These are phyloP conservation scores for Mormyrus hasselquistii DNA, from an alignment of 2,797 vertebrate species.

Conservation along the genomic window DNA sequence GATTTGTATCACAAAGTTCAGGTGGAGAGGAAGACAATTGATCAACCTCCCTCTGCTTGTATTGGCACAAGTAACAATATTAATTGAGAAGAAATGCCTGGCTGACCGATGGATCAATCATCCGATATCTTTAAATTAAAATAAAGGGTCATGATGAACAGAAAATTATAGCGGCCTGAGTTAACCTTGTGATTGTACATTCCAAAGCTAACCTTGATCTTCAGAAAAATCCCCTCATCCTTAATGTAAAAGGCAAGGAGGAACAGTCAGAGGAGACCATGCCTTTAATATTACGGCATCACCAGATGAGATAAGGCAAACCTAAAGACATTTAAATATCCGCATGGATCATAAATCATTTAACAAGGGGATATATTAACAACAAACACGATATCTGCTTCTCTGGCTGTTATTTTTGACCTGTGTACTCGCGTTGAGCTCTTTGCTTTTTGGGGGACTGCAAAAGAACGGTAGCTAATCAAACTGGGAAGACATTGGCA, in stretches of 20 bases:
- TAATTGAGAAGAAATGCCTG: constrained; percentile 54
- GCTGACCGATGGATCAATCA: constrained; percentile 41
- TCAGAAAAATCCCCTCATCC: neutral
- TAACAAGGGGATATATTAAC: neutral
- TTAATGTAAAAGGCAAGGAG: constrained; percentile 3
- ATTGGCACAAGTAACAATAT: constrained; percentile 51
- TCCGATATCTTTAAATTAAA: constrained; percentile 41
- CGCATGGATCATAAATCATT: neutral
- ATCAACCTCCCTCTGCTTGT: constrained; percentile 42
- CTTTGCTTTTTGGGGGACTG: neutral
- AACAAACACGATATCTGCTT: neutral
- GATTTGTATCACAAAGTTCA: constrained; percentile 57
- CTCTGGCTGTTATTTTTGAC: neutral
- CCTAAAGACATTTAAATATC: neutral
- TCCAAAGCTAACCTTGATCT: constrained; percentile 36
- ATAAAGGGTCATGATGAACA: constrained; percentile 38
- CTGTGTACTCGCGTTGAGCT: neutral
- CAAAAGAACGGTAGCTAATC: neutral
- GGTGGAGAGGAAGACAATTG: constrained; percentile 47
- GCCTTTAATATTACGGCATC: neutral
- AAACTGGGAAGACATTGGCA: neutral
- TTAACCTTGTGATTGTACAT: constrained; percentile 31
- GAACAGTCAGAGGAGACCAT: neutral
- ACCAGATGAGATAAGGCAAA: neutral
- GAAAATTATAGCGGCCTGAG: constrained; percentile 26